Evolutionary conservation across 2,113 vertebrate genomes (phyloP).

Genomic region (Herpetotheres cachinnans): DNA sequence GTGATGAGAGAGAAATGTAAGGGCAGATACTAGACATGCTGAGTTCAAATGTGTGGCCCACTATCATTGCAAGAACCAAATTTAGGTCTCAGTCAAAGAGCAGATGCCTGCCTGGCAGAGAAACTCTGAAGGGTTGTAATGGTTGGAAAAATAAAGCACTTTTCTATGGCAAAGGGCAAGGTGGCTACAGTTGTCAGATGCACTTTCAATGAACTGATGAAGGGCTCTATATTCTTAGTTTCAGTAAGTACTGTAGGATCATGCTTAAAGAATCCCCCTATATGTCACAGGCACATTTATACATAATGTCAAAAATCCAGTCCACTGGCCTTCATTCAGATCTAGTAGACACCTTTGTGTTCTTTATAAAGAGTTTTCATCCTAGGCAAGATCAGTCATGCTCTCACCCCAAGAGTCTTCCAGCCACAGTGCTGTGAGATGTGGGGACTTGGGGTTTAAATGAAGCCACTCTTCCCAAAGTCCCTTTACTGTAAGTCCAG

Average conservation of each 20-base stretch:
- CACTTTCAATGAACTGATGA: neutral
- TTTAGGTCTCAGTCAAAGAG: neutral
- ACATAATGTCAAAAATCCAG: neutral
- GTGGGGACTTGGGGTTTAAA: neutral
- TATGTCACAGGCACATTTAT: neutral
- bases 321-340: neutral
- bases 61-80: neutral
- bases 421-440: neutral
- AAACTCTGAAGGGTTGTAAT: neutral
- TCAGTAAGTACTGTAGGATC: neutral
- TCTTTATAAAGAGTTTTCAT: neutral
- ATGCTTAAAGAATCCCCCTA: neutral
- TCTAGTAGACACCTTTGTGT: neutral
- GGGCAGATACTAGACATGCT: too few species aligned
- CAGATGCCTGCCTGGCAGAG: neutral
- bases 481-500: neutral
- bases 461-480: neutral
- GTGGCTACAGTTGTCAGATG: neutral
- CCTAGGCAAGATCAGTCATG: neutral
- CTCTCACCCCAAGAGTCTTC: neutral
- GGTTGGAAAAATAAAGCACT: neutral
- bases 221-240: neutral
- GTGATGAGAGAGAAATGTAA: neutral
- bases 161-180: neutral
- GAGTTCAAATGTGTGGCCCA: neutral